phyloP scores from a whole-genome alignment of 2,888 invertebrate genomes.

The Priapulus caudatus region DNA sequence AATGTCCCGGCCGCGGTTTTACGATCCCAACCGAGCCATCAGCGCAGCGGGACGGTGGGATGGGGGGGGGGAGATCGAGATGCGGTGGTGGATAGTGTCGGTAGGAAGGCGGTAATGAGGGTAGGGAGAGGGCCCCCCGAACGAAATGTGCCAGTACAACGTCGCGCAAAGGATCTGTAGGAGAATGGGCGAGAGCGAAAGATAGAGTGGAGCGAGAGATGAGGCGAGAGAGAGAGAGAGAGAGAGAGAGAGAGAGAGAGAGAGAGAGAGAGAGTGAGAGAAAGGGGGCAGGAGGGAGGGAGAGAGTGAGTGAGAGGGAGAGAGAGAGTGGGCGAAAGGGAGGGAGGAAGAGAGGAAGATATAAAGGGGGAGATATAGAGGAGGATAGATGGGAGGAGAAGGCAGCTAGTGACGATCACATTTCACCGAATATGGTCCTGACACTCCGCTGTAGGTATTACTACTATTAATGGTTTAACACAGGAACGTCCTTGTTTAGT shows the following conservation, averaged over 20 bases:
- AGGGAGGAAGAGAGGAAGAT: constrained; percentile 22
- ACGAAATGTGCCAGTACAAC: too few species aligned
- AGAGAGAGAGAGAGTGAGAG: constrained; percentile 18
- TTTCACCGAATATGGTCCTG: too few species aligned
- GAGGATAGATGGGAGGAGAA: constrained; percentile 15
- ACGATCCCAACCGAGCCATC: too few species aligned
- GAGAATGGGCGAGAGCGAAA: constrained; percentile 16
- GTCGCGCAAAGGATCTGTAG: constrained; percentile 17
- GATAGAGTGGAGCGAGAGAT: constrained; percentile 13
- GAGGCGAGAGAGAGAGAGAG: constrained; percentile 14
- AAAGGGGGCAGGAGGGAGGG: constrained; percentile 22
- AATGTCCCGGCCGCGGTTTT: too few species aligned
- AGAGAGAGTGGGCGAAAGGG: constrained; percentile 10
- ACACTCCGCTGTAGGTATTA: too few species aligned
- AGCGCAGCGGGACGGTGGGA: constrained; percentile 8
- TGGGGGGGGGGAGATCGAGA: constrained; percentile 12
- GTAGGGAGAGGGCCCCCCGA: too few species aligned
- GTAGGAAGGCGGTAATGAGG: too few species aligned
- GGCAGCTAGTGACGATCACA: constrained; percentile 12
- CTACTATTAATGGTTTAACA: too few species aligned
- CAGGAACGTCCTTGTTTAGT: too few species aligned
- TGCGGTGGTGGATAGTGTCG: constrained; percentile 15
- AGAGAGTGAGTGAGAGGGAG: constrained; percentile 18
- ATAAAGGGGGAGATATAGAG: constrained; percentile 9
- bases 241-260: constrained; percentile 8